Base-by-base conservation (phyloP, 1,140 invertebrate species). In the Drosophila lowei region DNA sequence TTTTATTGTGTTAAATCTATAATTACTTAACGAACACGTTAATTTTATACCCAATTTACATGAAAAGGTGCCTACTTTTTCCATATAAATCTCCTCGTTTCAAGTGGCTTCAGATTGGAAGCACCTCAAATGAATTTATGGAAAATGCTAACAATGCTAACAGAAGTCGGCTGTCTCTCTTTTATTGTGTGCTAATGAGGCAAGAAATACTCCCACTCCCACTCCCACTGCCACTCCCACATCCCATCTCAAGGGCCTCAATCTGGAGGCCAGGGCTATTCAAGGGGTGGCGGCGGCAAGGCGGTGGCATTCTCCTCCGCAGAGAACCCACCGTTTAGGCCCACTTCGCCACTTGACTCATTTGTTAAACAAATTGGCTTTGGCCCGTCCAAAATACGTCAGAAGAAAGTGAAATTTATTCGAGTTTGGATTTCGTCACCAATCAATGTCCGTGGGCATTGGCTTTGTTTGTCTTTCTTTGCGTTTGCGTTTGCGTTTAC, bases 131-230 rank as follows among this genome's bases (percentile, higher is more conserved):
- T 65, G 46, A 67, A 34, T 70, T 85, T 80, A 65, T 71, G 61
- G 62, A 62, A 66, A 80, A 75, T 47, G 61, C 76, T 61, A 78
- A 74, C 77, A 64, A 78, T 78, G 79, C 70, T 64, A 70, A 74
- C 58, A 68, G 52, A 68, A 42, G 42, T 70, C 50, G 43, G 18
- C 64, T 49, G 28, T 57, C 68, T 49, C 50, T 49, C 25, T 65
- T 77, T 78, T 75, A 86, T 86, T 86, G 81, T 86, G 81, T 86
- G 81, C 81, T 88, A 86, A 86, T 88, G 46, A 88, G 73, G 61
- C 50, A 60, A 42, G 11, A 70, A 75, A 64, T 13, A 81, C 77
- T 86, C 81, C 83, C 81, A 86, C 18, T 18, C 1, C 18, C n/a
- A n/a, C n/a, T n/a, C n/a, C n/a, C n/a, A n/a, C n/a, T n/a, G n/a